Base-by-base conservation (phyloP, 2,113 vertebrate genomes). In the Burhinus oedicnemus region DNA sequence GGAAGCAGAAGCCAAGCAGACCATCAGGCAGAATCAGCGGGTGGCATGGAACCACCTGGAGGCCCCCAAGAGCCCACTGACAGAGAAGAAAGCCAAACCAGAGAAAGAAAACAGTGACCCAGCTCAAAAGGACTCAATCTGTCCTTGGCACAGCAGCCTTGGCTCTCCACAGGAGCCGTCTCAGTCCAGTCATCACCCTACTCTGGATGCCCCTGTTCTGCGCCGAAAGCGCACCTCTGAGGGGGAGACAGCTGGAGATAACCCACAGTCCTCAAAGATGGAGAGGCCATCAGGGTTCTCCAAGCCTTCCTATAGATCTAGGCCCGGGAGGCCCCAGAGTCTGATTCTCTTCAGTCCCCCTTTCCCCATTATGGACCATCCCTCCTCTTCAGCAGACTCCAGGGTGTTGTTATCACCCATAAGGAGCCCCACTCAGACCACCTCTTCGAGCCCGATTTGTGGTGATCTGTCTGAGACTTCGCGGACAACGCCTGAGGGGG, bases 341-440 rank as follows among this genome's bases (percentile, higher is more conserved):
- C 98, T 99, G n/a, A 99, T 99, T 94, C 98, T 99, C 58, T 99
- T 99, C 97, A 99, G 99, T 57, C 99, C 99, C 45, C 99, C 99
- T 61, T 99, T 99, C 82, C 99, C 99, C 77, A 99, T 99, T 92
- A 99, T 99, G 99, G 99, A 99, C 98, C 99, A 99, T 88, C 98
- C 99, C 6, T 95, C 98, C 1, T 96, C 98, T 38, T 98, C 98
- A n/a, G 98, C 98, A 65, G 99, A 99, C 76, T 97, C 98, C 69
- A 99, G 98, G 96, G 96, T 98, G 57, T 93, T 98, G 86, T 97
- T 99, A 30, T 99, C 99, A 10, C 99, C 99, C 75, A 99, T 99
- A 94, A 98, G 98, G 97, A 99, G 98, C 95, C 98, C 99, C 83
- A 98, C 98, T 6, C 99, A 99, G 90, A 96, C 97, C 10, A 96